phyloP scores from a whole-genome alignment of 2,888 invertebrate species.

The Epirrhoe alternata region DNA sequence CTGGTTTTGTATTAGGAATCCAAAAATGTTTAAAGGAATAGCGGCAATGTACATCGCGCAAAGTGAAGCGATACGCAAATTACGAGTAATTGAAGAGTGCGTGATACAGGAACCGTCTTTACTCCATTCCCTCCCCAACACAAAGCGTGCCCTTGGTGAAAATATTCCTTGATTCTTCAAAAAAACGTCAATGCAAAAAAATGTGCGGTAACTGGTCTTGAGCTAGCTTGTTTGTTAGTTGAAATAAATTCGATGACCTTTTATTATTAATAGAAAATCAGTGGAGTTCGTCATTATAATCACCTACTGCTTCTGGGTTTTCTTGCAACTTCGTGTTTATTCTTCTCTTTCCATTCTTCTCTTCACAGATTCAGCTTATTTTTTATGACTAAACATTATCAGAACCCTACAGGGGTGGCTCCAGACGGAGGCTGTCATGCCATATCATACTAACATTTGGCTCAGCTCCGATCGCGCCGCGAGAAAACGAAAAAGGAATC shows the following conservation, averaged over 20 bases:
- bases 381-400: no score
- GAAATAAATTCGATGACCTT: background rate
- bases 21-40: rapidly evolving
- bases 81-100: conserved; percentile 50
- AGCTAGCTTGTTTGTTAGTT: background rate
- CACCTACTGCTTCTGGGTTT: no score
- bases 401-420: no score
- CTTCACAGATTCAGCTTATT: no score
- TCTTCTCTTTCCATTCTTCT: no score
- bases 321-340: no score
- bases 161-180: background rate
- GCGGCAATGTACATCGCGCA: conserved; percentile 48
- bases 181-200: background rate
- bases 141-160: conserved; percentile 55
- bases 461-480: no score
- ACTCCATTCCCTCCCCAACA: conserved; percentile 75
- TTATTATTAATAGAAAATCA: no score
- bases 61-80: conserved; percentile 15
- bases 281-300: no score
- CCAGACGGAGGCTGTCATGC: no score
- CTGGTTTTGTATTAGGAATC: conserved; percentile 39
- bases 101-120: conserved; percentile 61
- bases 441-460: no score
- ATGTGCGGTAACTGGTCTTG: background rate
- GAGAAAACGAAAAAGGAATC: no score